Evolutionary conservation across 2,113 vertebrate genomes (phyloP).

Genomic region (Lucifuga dentata): DNA sequence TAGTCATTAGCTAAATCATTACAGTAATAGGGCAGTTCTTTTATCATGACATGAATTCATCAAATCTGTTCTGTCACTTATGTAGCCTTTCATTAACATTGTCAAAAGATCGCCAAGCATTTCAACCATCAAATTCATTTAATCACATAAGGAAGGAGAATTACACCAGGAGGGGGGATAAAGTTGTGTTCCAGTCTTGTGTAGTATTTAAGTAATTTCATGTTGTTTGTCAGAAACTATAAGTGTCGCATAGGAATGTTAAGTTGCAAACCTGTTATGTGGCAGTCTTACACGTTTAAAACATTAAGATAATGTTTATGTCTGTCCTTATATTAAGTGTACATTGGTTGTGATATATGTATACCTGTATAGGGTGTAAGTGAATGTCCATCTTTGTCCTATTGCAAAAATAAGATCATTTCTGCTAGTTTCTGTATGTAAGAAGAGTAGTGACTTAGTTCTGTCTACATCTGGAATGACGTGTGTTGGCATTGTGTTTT

Average conservation of each 20-base stretch:
- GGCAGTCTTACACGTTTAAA: conserved; percentile 41
- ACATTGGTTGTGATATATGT: conserved; percentile 38
- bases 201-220: conserved; percentile 36
- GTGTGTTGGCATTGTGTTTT: conserved; percentile 46
- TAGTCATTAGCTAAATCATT: not conserved
- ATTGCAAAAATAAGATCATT: conserved; percentile 44
- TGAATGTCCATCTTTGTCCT: conserved; percentile 62
- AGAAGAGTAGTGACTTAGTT: conserved; percentile 67
- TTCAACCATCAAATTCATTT: conserved; percentile 41
- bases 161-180: conserved; percentile 72
- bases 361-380: not conserved
- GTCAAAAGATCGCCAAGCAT: conserved; percentile 31
- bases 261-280: conserved; percentile 59
- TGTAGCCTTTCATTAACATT: conserved; percentile 40
- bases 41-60: conserved; percentile 48
- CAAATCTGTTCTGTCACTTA: conserved; percentile 33
- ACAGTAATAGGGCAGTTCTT: conserved; percentile 23
- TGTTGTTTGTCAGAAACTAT: conserved; percentile 64
- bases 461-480: conserved; percentile 64
- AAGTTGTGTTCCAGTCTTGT: conserved; percentile 72
- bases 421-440: conserved; percentile 36
- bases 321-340: conserved; percentile 43
- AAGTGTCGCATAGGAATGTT: conserved; percentile 56
- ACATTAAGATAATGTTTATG: conserved; percentile 45
- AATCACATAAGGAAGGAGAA: conserved; percentile 45